A percentile compares a stretch with the other conserved stretches of the same genome.
These are phyloP conservation scores for Pelobates cultripes DNA, from an alignment of 2,797 vertebrate species.

Conservation along the genomic window DNA sequence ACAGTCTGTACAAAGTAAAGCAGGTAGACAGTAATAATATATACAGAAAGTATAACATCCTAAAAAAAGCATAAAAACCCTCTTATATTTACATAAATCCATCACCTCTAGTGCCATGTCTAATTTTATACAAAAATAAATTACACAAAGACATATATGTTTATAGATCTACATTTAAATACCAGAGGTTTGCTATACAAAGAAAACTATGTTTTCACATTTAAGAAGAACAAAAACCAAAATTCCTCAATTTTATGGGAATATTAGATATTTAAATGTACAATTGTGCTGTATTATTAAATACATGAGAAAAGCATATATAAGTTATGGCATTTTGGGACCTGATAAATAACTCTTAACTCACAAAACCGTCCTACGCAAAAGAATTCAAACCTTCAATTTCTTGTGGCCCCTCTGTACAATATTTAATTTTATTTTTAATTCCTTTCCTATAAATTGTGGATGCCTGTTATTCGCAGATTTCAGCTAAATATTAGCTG, in stretches of 20 bases:
- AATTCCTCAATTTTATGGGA: background rate
- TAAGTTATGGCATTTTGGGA: too few relatives aligned
- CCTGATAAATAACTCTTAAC: too few relatives aligned
- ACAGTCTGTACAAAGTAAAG: background rate
- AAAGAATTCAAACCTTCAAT: too few relatives aligned
- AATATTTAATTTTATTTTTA: too few relatives aligned
- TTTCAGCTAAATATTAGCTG: constrained; percentile 45
- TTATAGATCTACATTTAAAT: constrained; percentile 61
- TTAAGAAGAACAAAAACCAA: background rate
- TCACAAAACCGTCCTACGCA: too few relatives aligned
- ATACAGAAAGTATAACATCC: background rate
- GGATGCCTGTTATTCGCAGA: background rate
- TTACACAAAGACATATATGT: constrained; percentile 67
- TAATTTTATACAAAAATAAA: constrained; percentile 64
- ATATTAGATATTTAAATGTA: background rate
- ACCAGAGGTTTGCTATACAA: constrained; percentile 4
- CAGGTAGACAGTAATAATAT: background rate
- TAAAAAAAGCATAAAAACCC: background rate
- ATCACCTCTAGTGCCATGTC: constrained; percentile 50
- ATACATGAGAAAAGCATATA: too few relatives aligned
- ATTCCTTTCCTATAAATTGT: too few relatives aligned
- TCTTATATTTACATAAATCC: constrained; percentile 25
- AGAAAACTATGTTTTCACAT: constrained; percentile 46
- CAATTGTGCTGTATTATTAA: too few relatives aligned
- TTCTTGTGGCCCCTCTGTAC: too few relatives aligned